Evolutionary conservation across 2,888 invertebrate species (phyloP), one percentile per base, ranked within the genome.

Genomic region (Caenorhabditis angaria): DNA sequence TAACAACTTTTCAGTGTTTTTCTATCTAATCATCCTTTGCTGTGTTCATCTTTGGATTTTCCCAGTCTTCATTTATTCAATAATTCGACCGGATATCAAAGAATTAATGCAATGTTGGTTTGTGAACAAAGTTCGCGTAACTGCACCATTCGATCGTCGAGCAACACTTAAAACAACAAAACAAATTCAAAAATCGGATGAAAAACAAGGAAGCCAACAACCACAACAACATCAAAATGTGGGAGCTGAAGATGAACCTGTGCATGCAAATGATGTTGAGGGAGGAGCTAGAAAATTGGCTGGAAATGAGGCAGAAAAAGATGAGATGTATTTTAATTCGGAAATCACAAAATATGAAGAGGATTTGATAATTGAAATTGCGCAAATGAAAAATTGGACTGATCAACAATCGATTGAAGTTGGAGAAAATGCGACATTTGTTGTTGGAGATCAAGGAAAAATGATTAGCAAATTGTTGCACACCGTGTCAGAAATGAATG

Each of bases 21-120:
- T 6, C 12, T 25, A 50, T 0, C 57, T 64, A 20, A 56, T 22
- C 18, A 20, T 53, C 0, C 47, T 48, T 8, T 66, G 65, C 56
- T 48, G 55, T 58, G 61, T 47, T 25, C 67, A 67, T 2, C 29
- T 57, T 3, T 67, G 61, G 61, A 58, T 62, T 25, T 2, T 67
- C n/a, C 20, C 59, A 4, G 20, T 55, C n/a, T 69, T 61, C 24
- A 22, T 22, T 0, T 14, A 61, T 29, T 54, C 35, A n/a, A 41
- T 70, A n/a, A 61, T 63, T n/a, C 64, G 61, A 53, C 69, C 69
- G 5, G 69, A 64, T 29, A 64, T 65, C 53, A 55, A 50, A 25
- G 18, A 29, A 8, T n/a, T 65, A n/a, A 55, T 29, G 51, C 63
- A 70, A 47, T 25, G 25, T n/a, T 68, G 67, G 62, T 62, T 62